Conservation (phyloP, 30 jellyfish, hydroid and myxozoan genomes). For the Morbakka virulenta region DNA sequence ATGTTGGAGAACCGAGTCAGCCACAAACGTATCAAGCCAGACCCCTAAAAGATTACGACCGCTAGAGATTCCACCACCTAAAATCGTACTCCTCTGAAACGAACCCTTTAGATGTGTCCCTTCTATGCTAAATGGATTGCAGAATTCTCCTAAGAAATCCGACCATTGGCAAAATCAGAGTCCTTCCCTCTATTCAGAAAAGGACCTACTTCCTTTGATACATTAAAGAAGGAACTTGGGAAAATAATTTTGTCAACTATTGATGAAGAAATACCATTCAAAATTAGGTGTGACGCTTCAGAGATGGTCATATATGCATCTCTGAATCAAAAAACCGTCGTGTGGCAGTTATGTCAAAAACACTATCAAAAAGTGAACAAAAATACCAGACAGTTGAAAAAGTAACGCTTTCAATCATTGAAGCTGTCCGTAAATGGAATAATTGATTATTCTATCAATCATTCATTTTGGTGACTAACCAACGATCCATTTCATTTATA, state of each 20-base stretch:
- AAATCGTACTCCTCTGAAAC: slow-evolving; percentile 19
- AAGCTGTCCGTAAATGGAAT: too few species aligned
- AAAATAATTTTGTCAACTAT: slow-evolving; percentile 9
- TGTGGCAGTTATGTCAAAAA: background rate
- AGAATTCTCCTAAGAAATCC: slow-evolving; percentile 27
- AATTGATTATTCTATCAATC: too few species aligned
- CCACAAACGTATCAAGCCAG: background rate
- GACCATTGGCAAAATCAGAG: background rate
- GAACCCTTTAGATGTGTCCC: slow-evolving; percentile 67
- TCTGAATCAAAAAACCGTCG: background rate
- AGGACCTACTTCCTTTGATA: background rate
- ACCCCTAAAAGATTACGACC: background rate
- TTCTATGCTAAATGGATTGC: slow-evolving; percentile 70
- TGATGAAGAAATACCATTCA: slow-evolving; percentile 39
- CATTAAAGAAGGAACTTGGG: slow-evolving; percentile 4
- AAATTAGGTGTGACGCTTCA: background rate
- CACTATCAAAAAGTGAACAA: too few species aligned
- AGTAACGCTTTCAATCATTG: background rate
- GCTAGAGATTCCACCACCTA: background rate
- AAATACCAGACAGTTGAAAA: background rate
- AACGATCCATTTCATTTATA: too few species aligned
- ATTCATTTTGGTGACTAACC: too few species aligned
- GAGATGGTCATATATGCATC: background rate
- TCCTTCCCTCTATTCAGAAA: background rate
- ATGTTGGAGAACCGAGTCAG: background rate